These are phyloP conservation scores for Typhlomys cinereus DNA, from an alignment of 2,113 vertebrate genomes.

Conservation along the genomic window DNA sequence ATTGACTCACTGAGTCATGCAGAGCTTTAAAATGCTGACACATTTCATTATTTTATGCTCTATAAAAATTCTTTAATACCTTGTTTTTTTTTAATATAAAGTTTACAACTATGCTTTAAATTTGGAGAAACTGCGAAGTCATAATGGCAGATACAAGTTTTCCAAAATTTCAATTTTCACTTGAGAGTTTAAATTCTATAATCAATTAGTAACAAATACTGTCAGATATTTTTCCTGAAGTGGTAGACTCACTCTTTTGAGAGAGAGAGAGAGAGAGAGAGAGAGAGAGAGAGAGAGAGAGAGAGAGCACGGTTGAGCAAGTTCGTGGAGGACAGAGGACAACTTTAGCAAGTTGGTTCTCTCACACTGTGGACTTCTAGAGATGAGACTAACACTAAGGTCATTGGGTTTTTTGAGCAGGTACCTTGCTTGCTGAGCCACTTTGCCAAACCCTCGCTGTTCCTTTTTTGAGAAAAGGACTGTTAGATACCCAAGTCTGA, in stretches of 20 bases:
- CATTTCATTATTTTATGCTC: background rate
- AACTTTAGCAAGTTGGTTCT: too few relatives aligned
- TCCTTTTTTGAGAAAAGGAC: constrained; percentile 23
- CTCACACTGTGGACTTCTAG: too few relatives aligned
- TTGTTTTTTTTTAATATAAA: constrained; percentile 10
- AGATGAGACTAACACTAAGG: too few relatives aligned
- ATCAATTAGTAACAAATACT: background rate
- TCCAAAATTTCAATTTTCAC: constrained; percentile 41
- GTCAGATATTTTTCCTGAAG: constrained; percentile 1
- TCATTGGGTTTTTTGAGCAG: too few relatives aligned
- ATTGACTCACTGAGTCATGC: constrained; percentile 1
- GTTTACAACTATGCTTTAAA: background rate
- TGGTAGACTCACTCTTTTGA: background rate
- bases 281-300: too few relatives aligned
- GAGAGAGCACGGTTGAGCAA: too few relatives aligned
- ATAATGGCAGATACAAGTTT: constrained; percentile 19
- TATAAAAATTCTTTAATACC: constrained; percentile 9
- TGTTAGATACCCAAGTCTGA: background rate
- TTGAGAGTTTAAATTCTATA: constrained; percentile 22
- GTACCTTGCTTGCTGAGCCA: too few relatives aligned
- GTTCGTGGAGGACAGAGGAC: too few relatives aligned
- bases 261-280: too few relatives aligned
- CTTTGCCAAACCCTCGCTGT: too few relatives aligned
- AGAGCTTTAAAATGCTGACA: background rate
- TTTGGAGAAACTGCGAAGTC: constrained; percentile 5